Conservation (phyloP, 2,888 invertebrate genomes). For the Notodonta dromedarius region DNA sequence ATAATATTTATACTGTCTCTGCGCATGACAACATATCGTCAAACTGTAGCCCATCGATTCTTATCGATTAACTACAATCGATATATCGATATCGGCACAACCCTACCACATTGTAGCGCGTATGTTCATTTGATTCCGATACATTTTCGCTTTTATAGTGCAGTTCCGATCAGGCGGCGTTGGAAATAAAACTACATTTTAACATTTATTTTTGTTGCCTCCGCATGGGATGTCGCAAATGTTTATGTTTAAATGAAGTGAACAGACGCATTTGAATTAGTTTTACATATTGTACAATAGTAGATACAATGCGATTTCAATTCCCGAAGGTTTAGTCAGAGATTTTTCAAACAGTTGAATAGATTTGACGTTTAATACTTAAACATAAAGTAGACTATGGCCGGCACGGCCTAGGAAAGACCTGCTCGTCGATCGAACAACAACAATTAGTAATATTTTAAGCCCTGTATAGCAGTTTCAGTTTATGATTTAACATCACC, state of each 20-base stretch:
- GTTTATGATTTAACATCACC: too few species aligned
- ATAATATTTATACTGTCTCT: too few species aligned
- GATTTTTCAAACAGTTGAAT: too few species aligned
- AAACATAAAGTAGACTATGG: too few species aligned
- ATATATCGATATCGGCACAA: constrained; percentile 9
- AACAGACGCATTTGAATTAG: background rate
- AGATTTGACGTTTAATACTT: too few species aligned
- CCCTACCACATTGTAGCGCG: constrained; percentile 7
- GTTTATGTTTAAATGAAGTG: background rate
- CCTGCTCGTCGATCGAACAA: too few species aligned
- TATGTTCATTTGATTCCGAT: constrained; percentile 38
- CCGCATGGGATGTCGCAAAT: background rate
- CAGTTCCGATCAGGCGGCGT: constrained; percentile 29
- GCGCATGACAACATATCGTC: too few species aligned
- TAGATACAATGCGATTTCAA: background rate
- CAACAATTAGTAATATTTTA: too few species aligned
- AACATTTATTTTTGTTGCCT: constrained; percentile 11
- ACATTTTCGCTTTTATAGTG: constrained; percentile 39
- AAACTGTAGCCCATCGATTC: background rate
- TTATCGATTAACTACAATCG: background rate
- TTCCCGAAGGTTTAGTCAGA: too few species aligned
- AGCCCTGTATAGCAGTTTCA: too few species aligned
- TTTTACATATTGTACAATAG: background rate
- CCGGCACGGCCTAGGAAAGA: too few species aligned
- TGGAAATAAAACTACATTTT: constrained; percentile 35